Conservation (phyloP, 92 coral and sea anemone genomes). For the Actinostola sp. region DNA sequence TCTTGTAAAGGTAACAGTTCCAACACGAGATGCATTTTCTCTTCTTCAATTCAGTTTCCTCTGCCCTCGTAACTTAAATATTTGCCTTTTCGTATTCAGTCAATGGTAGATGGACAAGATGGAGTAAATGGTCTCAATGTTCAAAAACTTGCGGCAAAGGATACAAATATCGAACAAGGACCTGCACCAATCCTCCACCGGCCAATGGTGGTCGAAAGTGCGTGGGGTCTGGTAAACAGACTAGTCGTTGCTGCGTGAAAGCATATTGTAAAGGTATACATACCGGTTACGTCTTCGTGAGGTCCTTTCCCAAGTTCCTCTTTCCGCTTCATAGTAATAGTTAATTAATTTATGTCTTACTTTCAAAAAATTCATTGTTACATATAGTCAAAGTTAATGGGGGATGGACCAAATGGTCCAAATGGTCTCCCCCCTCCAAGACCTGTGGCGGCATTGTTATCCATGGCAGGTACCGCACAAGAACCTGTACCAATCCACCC, state of each 20-base stretch:
- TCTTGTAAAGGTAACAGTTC: no score
- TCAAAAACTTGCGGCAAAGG: conserved; percentile 33
- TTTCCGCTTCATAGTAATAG: background rate
- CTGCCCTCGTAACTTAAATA: no score
- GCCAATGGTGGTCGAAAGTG: conserved; percentile 27
- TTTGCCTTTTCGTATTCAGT: background rate
- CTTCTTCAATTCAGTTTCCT: background rate
- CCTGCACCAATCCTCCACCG: conserved; percentile 32
- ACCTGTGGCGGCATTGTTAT: conserved; percentile 17
- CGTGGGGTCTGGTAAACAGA: conserved; percentile 3
- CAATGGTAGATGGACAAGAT: conserved; percentile 30
- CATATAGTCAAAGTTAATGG: conserved; percentile 16
- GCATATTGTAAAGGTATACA: no score
- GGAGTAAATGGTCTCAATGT: conserved; percentile 4
- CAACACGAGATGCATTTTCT: no score
- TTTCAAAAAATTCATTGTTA: background rate
- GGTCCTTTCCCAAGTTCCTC: no score
- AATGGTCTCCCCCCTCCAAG: conserved; percentile 24
- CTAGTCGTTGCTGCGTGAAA: no score
- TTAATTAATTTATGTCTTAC: background rate
- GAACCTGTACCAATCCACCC: conserved; percentile 36
- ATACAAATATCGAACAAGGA: background rate
- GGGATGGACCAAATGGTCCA: conserved; percentile 37
- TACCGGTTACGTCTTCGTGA: no score
- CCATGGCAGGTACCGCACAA: conserved; percentile 4